Evolutionary conservation across 2,113 vertebrate species (phyloP).

Genomic region (Ceratotherium simum): DNA sequence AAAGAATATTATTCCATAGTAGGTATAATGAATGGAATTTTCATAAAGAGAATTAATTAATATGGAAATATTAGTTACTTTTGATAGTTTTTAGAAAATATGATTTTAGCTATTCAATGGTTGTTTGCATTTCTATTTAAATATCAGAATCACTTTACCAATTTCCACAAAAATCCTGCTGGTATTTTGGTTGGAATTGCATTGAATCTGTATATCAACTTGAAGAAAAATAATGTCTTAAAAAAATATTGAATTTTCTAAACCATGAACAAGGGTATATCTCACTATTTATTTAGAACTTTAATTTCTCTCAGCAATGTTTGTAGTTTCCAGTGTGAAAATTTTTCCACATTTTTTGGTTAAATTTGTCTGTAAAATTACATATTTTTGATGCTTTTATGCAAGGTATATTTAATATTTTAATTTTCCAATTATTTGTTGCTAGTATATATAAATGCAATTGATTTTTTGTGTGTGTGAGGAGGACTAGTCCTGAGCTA

Average conservation of each 20-base stretch:
- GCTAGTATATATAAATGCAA: neutral
- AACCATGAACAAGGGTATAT: neutral
- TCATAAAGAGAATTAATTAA: neutral
- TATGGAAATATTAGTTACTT: neutral
- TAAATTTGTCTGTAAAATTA: neutral
- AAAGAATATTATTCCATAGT: neutral
- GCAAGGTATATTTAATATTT: neutral
- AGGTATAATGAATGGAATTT: neutral
- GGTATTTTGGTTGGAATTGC: neutral
- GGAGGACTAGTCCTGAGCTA: too few relatives aligned
- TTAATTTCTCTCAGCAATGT: neutral
- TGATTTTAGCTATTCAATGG: neutral
- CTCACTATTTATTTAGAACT: neutral
- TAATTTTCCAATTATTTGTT: neutral
- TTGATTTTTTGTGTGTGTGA: neutral
- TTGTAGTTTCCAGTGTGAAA: neutral
- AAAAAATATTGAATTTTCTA: neutral
- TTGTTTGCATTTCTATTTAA: neutral
- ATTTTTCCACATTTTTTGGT: neutral
- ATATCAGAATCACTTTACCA: neutral
- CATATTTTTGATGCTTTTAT: neutral
- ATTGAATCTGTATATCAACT: neutral
- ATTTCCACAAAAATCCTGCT: conserved; percentile 1
- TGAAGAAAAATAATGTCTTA: neutral
- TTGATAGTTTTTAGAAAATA: neutral